Conservation (phyloP, 2,113 vertebrate species). For the Microtus montanus region DNA sequence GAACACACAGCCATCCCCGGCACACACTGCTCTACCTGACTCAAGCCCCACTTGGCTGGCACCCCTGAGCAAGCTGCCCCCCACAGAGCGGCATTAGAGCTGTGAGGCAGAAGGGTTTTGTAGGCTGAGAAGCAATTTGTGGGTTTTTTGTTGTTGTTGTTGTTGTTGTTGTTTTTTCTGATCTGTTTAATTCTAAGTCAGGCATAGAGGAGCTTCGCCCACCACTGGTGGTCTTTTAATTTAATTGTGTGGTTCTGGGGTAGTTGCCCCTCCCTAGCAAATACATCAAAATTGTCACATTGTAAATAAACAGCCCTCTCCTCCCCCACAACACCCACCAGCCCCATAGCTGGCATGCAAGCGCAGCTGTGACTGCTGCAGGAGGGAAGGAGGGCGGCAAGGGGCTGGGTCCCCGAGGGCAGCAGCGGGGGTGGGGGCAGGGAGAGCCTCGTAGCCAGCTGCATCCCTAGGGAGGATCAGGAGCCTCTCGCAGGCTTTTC, state of each 20-base stretch:
- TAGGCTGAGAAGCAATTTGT: slow-evolving; percentile 20
- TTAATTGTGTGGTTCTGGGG: slow-evolving; percentile 74
- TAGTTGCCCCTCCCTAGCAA: slow-evolving; percentile 47
- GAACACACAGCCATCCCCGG: background rate
- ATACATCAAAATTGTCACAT: slow-evolving; percentile 75
- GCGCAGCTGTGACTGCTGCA: slow-evolving; percentile 60
- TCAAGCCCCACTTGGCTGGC: background rate
- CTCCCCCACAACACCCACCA: background rate
- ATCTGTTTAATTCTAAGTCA: slow-evolving; percentile 74
- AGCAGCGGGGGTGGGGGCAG: accelerated
- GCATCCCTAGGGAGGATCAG: background rate
- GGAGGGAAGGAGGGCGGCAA: background rate
- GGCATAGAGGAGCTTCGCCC: slow-evolving; percentile 65
- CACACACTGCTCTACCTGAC: accelerated
- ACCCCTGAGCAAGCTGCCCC: background rate
- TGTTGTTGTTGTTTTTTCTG: slow-evolving; percentile 13
- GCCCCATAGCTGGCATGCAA: accelerated
- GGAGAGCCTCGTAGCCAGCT: background rate
- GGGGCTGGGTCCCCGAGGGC: background rate
- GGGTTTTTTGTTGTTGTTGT: too few relatives aligned
- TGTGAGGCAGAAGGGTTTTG: too few relatives aligned
- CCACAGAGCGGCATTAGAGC: background rate
- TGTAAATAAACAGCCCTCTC: slow-evolving; percentile 71
- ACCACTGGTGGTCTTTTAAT: slow-evolving; percentile 67
- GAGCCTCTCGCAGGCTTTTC: background rate